phyloP scores from a whole-genome alignment of 2,113 vertebrate genomes.

The Spheniscus mendiculus region DNA sequence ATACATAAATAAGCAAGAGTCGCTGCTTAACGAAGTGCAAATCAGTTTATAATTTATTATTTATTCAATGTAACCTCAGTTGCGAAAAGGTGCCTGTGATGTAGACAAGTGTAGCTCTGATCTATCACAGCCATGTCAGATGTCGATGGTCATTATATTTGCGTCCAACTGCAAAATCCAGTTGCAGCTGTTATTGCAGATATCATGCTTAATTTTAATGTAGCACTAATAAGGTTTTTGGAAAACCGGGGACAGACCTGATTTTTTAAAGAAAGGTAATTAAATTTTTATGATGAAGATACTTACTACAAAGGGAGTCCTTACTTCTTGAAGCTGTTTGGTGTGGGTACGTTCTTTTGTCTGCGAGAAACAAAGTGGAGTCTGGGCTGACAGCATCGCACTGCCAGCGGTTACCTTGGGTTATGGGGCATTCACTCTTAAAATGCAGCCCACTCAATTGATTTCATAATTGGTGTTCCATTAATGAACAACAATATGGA shows the following conservation, averaged over 20 bases:
- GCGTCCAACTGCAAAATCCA: neutral
- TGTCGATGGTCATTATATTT: neutral
- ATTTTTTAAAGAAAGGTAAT: neutral
- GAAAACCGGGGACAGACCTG: neutral
- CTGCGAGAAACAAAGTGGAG: neutral
- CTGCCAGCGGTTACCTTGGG: neutral
- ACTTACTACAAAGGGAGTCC: neutral
- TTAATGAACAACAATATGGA: neutral
- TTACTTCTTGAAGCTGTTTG: neutral
- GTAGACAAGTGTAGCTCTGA: neutral
- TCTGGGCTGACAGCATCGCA: accelerated
- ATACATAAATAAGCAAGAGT: neutral
- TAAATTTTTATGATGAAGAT: neutral
- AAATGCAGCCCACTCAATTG: neutral
- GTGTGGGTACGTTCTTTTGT: neutral
- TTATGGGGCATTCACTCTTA: neutral
- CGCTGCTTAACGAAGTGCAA: neutral
- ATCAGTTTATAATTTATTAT: neutral
- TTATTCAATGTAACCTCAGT: neutral
- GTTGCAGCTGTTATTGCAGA: neutral
- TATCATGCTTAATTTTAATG: neutral
- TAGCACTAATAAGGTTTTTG: neutral
- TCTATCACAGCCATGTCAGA: neutral
- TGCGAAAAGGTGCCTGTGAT: neutral
- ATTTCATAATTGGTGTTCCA: neutral